Conservation (phyloP, 2,113 vertebrate species). For the Reinhardtius hippoglossoides region DNA sequence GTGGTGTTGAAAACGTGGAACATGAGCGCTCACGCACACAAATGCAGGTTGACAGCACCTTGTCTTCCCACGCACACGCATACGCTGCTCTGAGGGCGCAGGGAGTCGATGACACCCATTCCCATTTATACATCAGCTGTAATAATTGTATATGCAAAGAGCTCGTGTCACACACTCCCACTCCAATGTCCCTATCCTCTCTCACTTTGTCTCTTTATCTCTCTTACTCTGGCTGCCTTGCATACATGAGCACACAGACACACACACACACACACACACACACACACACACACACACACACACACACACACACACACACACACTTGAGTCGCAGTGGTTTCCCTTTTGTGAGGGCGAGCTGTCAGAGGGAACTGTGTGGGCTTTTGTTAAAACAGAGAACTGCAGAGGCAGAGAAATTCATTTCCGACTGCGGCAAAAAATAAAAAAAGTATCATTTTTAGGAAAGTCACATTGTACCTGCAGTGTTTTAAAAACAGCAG, state of each 20-base stretch:
- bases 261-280: no score
- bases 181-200: conserved; percentile 55
- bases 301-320: conserved; percentile 11
- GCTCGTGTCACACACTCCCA: conserved; percentile 63
- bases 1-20: conserved; percentile 63
- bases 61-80: conserved; percentile 18
- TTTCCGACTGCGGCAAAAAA: conserved; percentile 67
- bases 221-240: conserved; percentile 34
- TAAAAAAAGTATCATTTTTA: conserved; percentile 48
- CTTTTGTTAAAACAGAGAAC: conserved; percentile 73
- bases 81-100: neutral
- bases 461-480: conserved; percentile 75
- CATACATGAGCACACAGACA: conserved; percentile 31
- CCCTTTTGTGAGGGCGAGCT: conserved; percentile 66
- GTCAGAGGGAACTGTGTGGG: conserved; percentile 74
- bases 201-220: conserved; percentile 45
- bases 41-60: conserved; percentile 61
- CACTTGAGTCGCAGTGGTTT: conserved; percentile 60
- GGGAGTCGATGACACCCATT: conserved; percentile 41
- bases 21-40: conserved; percentile 54
- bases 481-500: conserved; percentile 74
- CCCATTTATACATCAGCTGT: conserved; percentile 62
- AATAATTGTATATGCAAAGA: conserved; percentile 70
- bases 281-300: neutral
- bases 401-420: conserved; percentile 75